Percentiles rank a stretch among this genome's conserved stretches.
phyloP scores from a whole-genome alignment of 1,140 invertebrate species.

The Drosophila melanogaster region DNA sequence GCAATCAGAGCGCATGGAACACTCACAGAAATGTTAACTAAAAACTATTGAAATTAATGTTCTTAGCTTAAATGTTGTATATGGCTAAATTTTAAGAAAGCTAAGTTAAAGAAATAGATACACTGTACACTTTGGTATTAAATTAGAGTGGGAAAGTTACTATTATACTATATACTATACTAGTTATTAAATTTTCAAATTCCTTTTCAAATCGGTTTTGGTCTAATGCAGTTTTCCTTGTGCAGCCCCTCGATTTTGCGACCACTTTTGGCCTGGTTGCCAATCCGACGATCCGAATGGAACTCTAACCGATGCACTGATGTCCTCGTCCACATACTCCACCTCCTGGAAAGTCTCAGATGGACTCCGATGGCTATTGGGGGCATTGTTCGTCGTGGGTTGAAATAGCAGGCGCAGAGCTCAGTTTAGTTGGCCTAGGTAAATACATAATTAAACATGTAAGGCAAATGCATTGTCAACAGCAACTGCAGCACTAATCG shows the following conservation, averaged over 20 bases:
- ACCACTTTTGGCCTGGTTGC: slow-evolving; percentile 1
- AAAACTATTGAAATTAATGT: no score
- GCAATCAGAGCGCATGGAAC: slow-evolving; percentile 52
- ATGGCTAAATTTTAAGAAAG: no score
- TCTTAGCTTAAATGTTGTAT: no score
- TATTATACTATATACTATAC: no score
- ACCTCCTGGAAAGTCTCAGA: not conserved
- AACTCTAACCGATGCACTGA: slow-evolving; percentile 29
- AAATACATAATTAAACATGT: slow-evolving; percentile 82
- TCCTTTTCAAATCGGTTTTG: no score
- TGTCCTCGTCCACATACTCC: not conserved
- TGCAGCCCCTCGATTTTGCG: not conserved
- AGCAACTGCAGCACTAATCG: slow-evolving; percentile 65
- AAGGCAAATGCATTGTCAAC: slow-evolving; percentile 81
- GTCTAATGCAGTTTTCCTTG: not conserved
- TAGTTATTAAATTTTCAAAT: no score
- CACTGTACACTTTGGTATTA: no score
- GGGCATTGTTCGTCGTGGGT: slow-evolving; percentile 14
- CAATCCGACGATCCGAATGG: slow-evolving; percentile 11
- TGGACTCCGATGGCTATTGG: slow-evolving; percentile 6
- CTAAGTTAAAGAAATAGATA: no score
- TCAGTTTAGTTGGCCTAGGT: slow-evolving; percentile 77
- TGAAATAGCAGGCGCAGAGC: slow-evolving; percentile 14
- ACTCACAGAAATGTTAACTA: not conserved
- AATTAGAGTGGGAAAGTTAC: no score